Evolutionary conservation across 2,113 vertebrate genomes (phyloP).

Genomic region (Loxodonta africana): DNA sequence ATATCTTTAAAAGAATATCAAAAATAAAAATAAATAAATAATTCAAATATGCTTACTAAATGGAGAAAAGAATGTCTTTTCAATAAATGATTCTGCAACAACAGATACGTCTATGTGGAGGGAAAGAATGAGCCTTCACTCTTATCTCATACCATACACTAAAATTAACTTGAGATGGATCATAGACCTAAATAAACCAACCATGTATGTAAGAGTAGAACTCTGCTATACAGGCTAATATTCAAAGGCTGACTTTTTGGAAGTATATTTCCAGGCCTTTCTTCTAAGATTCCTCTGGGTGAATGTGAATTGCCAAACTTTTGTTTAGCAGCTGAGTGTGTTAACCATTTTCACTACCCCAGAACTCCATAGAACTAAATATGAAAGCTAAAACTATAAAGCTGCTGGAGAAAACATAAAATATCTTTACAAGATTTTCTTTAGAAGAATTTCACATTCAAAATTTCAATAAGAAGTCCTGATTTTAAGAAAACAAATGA

Average conservation of each 20-base stretch:
- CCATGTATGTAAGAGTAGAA: not conserved
- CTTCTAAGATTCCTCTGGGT: not conserved
- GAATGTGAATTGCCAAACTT: not conserved
- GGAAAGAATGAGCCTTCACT: not conserved
- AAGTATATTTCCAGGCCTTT: not conserved
- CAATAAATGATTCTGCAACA: not conserved
- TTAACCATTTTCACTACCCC: not conserved
- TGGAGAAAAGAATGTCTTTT: not conserved
- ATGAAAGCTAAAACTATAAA: not conserved
- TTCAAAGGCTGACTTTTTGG: not conserved
- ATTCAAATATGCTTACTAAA: slow-evolving; percentile 40
- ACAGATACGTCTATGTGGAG: not conserved
- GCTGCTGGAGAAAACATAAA: not conserved
- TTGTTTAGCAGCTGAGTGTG: not conserved
- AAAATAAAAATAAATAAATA: not conserved
- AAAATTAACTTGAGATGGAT: not conserved
- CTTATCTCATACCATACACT: not conserved
- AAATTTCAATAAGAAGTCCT: not conserved
- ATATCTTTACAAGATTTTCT: not conserved
- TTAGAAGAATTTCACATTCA: not conserved
- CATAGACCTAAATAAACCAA: not conserved
- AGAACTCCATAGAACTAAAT: no score
- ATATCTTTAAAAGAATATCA: not conserved
- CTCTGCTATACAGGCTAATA: not conserved
- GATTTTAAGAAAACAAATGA: not conserved